These are phyloP conservation scores for Semnornis frantzii DNA, from an alignment of 2,113 vertebrate species.

Conservation along the genomic window DNA sequence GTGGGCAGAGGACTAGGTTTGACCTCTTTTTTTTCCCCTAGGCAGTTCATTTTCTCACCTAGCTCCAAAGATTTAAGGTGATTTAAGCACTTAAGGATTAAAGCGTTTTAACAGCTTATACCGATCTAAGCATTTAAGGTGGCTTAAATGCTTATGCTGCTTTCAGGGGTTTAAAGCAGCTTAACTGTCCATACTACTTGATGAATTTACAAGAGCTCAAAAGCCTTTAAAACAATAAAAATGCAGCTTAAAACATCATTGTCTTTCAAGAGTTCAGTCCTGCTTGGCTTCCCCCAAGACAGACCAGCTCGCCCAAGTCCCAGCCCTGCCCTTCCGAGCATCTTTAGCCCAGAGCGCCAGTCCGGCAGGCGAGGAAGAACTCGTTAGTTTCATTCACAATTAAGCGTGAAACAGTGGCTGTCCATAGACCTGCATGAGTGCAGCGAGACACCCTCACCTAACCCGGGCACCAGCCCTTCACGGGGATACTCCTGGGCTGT, in stretches of 20 bases:
- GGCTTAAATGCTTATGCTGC: neutral
- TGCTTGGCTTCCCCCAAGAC: neutral
- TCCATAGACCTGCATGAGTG: neutral
- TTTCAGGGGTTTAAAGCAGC: neutral
- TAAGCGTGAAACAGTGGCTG: neutral
- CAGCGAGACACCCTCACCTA: neutral
- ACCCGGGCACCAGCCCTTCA: too few species aligned
- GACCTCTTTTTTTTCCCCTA: neutral
- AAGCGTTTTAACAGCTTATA: neutral
- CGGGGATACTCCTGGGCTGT: neutral
- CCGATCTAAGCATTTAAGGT: neutral
- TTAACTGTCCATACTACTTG: neutral
- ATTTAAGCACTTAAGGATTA: conserved; percentile 16
- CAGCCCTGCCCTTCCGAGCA: neutral
- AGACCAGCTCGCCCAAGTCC: neutral
- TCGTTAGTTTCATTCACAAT: conserved; percentile 32
- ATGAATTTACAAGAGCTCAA: neutral
- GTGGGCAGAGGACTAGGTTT: too few species aligned
- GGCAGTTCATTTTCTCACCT: neutral
- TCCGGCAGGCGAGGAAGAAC: neutral
- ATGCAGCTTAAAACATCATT: neutral
- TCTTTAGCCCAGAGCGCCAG: neutral
- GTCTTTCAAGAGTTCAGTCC: neutral
- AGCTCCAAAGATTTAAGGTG: neutral
- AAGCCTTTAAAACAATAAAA: neutral